Evolutionary conservation across 2,113 vertebrate genomes (phyloP).

Genomic region (Abramis brama): DNA sequence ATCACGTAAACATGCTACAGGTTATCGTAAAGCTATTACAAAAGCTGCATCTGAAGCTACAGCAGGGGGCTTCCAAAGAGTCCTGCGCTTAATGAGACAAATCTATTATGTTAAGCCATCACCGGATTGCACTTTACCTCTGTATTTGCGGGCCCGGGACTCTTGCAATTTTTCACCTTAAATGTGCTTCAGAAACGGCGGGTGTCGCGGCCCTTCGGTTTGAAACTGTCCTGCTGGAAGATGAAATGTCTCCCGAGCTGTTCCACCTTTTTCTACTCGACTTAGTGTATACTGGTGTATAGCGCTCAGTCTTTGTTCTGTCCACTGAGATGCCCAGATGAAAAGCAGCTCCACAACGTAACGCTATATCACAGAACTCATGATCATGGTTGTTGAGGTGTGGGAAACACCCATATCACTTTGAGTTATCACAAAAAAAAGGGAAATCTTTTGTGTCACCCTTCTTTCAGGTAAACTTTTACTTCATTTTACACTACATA

Average conservation of each 20-base stretch:
- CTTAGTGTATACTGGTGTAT: background rate
- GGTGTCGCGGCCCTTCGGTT: slow-evolving; percentile 1
- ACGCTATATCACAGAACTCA: background rate
- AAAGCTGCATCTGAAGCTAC: slow-evolving; percentile 26
- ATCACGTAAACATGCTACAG: slow-evolving; percentile 46
- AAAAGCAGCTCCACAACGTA: background rate
- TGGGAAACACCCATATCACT: background rate
- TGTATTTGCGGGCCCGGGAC: slow-evolving; percentile 32
- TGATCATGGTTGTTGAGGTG: background rate
- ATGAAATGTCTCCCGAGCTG: background rate
- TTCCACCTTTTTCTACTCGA: background rate
- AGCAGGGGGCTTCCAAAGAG: slow-evolving; percentile 27
- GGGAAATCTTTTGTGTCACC: background rate
- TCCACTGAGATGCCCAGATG: background rate
- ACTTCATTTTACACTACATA: background rate
- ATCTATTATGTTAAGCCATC: slow-evolving; percentile 49
- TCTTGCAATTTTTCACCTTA: slow-evolving; percentile 44
- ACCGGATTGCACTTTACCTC: slow-evolving; percentile 15
- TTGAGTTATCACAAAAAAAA: background rate
- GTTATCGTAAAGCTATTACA: slow-evolving; percentile 43
- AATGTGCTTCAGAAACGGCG: slow-evolving; percentile 34
- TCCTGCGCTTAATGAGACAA: slow-evolving; percentile 46
- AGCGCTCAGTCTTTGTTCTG: background rate
- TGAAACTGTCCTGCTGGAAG: background rate
- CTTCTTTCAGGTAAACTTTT: background rate